Percentiles rank a stretch among this genome's conserved stretches.
phyloP scores from a whole-genome alignment of 2,113 vertebrate species.

The Poicephalus meyeri region DNA sequence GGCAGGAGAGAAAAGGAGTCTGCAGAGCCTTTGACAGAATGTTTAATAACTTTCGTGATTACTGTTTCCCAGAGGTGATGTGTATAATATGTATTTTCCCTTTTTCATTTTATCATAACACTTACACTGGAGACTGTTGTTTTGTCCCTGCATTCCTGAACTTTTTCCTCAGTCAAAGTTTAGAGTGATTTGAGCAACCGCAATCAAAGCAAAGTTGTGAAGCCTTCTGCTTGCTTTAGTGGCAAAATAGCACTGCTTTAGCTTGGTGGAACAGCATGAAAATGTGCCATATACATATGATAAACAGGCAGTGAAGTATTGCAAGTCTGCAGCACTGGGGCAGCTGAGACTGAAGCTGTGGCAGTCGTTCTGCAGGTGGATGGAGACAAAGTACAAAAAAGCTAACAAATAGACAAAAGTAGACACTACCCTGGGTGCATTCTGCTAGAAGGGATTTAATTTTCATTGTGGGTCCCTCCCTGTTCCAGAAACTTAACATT shows the following conservation, averaged over 20 bases:
- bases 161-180: conserved; percentile 56
- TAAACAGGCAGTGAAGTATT: neutral
- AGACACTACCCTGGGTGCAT: neutral
- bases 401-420: neutral
- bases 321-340: neutral
- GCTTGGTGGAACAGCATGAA: fast-evolving
- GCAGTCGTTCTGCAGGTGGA: neutral
- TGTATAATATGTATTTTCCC: conserved; percentile 64
- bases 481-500: neutral
- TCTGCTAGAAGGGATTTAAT: neutral
- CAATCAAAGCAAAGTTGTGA: neutral
- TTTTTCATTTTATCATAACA: conserved; percentile 64
- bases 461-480: neutral
- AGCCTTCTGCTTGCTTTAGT: neutral
- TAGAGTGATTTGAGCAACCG: conserved; percentile 28
- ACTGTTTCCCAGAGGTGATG: conserved; percentile 74
- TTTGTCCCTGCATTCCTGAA: conserved; percentile 58
- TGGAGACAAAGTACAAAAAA: neutral
- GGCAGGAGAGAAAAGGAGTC: conserved; percentile 57
- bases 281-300: neutral
- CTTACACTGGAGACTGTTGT: conserved; percentile 47
- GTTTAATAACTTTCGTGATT: conserved; percentile 77
- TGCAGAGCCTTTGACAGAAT: conserved; percentile 73
- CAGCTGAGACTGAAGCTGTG: neutral
- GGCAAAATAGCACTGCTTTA: neutral